Base-by-base conservation (phyloP, 2,888 invertebrate species). In the Sphaerophoria rueppellii region DNA sequence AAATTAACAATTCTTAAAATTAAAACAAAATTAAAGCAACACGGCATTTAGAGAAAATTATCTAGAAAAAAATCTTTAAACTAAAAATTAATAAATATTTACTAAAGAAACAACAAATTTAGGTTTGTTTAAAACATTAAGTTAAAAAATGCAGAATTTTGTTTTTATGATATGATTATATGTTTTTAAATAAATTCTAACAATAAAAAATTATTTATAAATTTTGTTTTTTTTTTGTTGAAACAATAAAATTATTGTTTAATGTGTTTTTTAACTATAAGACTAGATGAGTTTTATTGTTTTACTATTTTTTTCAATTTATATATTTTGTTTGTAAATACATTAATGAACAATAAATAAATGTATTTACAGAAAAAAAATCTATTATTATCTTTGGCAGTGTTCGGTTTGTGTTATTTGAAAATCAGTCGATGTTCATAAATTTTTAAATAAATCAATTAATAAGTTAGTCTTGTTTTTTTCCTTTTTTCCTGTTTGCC, bases 281-380 rank as follows among this genome's bases (percentile, higher is more conserved):
- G 85, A 85, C 85, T 85, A 85, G 85, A 81, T 75, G 80, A 12
- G 76, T 86, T 86, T 74, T 81, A 63, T 80, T 57, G 12, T 63
- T 52, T 71, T 32, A 14, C 43, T 7, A 9, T 40, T 40, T 32
- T 48, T 5, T 46, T 34, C 16, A 24, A 46, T 54, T 35, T 40
- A 34, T 43, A 4, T 14, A 46, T 35, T 14, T 4, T 32, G 34
- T 32, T 6, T 48, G 24, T 71, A 2, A 35, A 43, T 73, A 61
- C 65, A 60, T 55, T 35, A 61, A 48, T 16, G 37, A 43, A 48
- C 16, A 46, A 43, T 58, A n/a, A n/a, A n/a, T 71, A 40, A 40
- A 34, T 57, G 14, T 67, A 58, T 52, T 73, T 73, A 70, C 37
- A 46, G 54, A 24, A 52, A 24, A 24, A 58, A 40, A 76, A 50